Evolutionary conservation across 2,113 vertebrate species (phyloP).

Genomic region (Leptobrachium ailaonicum): DNA sequence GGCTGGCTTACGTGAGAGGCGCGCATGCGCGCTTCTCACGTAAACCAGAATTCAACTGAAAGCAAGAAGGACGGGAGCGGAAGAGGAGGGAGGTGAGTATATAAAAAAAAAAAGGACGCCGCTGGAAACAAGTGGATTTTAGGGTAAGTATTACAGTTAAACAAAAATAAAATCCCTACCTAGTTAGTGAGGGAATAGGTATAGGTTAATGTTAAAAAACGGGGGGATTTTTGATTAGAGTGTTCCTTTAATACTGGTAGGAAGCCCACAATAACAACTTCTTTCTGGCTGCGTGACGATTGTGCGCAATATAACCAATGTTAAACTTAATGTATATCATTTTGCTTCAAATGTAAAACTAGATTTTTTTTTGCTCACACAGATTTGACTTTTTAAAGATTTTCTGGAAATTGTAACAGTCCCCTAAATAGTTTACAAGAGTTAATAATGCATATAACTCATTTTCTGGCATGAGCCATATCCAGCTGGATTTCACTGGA

Average conservation of each 20-base stretch:
- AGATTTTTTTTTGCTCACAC: background rate
- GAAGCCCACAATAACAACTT: background rate
- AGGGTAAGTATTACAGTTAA: no score
- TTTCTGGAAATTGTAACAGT: slow-evolving; percentile 13
- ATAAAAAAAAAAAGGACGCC: no score
- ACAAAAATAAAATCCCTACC: no score
- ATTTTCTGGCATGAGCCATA: slow-evolving; percentile 6
- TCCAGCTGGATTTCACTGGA: slow-evolving; percentile 27
- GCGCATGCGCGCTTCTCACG: no score
- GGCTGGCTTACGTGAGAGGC: no score
- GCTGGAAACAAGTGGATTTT: no score
- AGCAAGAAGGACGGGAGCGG: no score
- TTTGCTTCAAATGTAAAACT: background rate
- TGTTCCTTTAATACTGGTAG: slow-evolving; percentile 3
- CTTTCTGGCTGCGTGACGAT: background rate
- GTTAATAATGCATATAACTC: slow-evolving; percentile 17
- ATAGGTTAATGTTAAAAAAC: no score
- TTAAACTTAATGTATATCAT: background rate
- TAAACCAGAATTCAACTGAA: no score
- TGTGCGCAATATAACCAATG: background rate
- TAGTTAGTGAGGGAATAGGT: no score
- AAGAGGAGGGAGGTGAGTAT: no score
- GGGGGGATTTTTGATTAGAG: no score
- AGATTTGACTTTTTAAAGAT: background rate
- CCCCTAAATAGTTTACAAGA: slow-evolving; percentile 15